phyloP scores from a whole-genome alignment of 2,797 vertebrate species.

The Anguilla marmorata region DNA sequence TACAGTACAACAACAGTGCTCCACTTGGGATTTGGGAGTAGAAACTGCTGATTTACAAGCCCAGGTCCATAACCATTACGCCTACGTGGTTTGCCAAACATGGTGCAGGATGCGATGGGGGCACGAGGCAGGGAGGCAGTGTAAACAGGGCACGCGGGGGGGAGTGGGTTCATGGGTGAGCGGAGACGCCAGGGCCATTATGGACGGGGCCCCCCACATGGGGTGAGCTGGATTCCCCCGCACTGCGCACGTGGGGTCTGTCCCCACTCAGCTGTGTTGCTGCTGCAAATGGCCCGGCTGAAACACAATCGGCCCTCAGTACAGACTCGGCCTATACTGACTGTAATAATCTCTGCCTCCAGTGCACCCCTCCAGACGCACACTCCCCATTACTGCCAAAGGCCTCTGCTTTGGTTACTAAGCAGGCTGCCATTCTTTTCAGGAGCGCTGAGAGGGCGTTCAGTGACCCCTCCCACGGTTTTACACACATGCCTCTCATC shows the following conservation, averaged over 20 bases:
- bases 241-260: background rate
- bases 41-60: background rate
- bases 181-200: background rate
- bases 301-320: constrained; percentile 60
- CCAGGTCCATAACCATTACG: background rate
- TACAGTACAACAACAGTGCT: background rate
- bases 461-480: background rate
- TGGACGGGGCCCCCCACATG: constrained; percentile 39
- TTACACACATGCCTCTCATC: background rate
- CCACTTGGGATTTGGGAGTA: background rate
- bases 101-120: background rate
- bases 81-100: background rate
- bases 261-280: background rate
- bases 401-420: constrained; percentile 52
- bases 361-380: constrained; percentile 49
- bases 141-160: background rate
- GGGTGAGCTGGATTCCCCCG: constrained; percentile 38
- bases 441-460: background rate
- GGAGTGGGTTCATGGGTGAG: background rate
- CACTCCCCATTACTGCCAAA: constrained; percentile 46
- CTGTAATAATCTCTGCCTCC: constrained; percentile 61
- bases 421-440: constrained; percentile 58
- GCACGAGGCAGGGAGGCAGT: background rate
- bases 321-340: constrained; percentile 61
- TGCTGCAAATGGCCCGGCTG: constrained; percentile 12